Evolutionary conservation across 2,888 invertebrate genomes (phyloP), one percentile per base, ranked within the genome.

Genomic region (Xanthorhoe designata): DNA sequence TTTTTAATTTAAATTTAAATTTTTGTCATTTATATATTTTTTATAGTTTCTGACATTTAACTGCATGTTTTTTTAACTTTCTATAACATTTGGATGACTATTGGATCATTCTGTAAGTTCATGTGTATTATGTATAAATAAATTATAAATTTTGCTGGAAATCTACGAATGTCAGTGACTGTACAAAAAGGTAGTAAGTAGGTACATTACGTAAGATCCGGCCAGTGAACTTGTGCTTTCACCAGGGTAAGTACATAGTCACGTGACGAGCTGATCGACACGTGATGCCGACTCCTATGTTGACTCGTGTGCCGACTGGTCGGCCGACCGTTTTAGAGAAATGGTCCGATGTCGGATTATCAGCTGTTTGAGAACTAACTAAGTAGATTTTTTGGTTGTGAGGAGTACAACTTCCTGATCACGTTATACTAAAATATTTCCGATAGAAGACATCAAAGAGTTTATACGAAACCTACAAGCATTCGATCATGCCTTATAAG

Each of bases 161-260:
- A 42, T 13, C 13, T 42, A 13, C 10, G 10, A 10, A 15, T 45
- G 15, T 5, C 3, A n/a, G 2, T 15, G 45, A 45, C 45, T 45
- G 45, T 15, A n/a, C 15, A 15, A 15, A 5, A 15, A 47, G 47
- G 8, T 47, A 6, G 17, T 17, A 17, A 8, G 47, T 6, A 47
- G 17, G 4, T 45, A 45, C 56, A 42, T 76, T 73, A 52, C 71
- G 70, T 67, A 74, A 76, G 60, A 62, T 68, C 69, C 70, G 75
- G 67, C 32, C 67, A 58, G 55, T 72, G 72, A 75, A 74, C 75
- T 71, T 74, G 71, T 58, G 65, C 74, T 74, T 74, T 74, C 74
- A 69, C 73, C 65, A 15, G 38, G 51, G 38, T 13, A 57, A 32
- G 24, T 24, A 50, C 55, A 24, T 19, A 18, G 18, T 29, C 52